Evolutionary conservation across 2,888 invertebrate species (phyloP).

Genomic region (Empis livida): DNA sequence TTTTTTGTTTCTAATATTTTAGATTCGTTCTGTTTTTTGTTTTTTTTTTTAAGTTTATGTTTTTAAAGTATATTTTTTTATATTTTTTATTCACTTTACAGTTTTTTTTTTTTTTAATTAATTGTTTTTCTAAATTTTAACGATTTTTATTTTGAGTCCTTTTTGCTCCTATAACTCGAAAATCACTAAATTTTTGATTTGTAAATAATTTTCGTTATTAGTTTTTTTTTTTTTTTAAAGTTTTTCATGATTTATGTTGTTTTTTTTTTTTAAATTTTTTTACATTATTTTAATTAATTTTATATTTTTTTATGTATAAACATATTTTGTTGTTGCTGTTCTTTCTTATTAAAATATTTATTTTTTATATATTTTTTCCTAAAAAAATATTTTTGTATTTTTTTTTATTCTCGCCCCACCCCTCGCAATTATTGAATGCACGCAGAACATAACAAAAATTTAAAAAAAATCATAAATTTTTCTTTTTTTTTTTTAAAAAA

Average conservation of each 20-base stretch:
- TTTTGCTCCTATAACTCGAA: background rate
- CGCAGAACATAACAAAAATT: constrained; percentile 22
- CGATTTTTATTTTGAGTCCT: constrained; percentile 5
- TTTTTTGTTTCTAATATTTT: constrained; percentile 3
- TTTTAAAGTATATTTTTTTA: constrained; percentile 6
- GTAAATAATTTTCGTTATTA: background rate
- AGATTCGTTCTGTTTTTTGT: constrained; percentile 3
- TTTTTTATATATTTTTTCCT: constrained; percentile 1
- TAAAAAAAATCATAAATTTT: constrained; percentile 5
- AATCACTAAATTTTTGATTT: background rate
- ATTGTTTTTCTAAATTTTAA: constrained; percentile 7
- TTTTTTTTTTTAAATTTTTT: constrained; percentile 7
- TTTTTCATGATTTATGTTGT: constrained; percentile 1
- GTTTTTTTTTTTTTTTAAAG: too few species aligned
- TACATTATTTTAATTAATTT: constrained; percentile 10
- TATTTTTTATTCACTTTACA: too few species aligned
- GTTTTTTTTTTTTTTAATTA: background rate
- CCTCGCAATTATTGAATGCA: constrained; percentile 36
- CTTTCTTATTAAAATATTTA: constrained; percentile 1
- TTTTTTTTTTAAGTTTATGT: constrained; percentile 11
- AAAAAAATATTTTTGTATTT: constrained; percentile 3
- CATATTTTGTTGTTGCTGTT: constrained; percentile 7
- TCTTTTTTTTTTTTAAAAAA: constrained; percentile 1
- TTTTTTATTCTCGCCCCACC: constrained; percentile 32
- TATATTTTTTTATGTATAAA: constrained; percentile 12